Percentiles rank a stretch among this genome's conserved stretches.
These are phyloP conservation scores for Cottus gobio DNA, from an alignment of 2,113 vertebrate genomes.

Conservation along the genomic window DNA sequence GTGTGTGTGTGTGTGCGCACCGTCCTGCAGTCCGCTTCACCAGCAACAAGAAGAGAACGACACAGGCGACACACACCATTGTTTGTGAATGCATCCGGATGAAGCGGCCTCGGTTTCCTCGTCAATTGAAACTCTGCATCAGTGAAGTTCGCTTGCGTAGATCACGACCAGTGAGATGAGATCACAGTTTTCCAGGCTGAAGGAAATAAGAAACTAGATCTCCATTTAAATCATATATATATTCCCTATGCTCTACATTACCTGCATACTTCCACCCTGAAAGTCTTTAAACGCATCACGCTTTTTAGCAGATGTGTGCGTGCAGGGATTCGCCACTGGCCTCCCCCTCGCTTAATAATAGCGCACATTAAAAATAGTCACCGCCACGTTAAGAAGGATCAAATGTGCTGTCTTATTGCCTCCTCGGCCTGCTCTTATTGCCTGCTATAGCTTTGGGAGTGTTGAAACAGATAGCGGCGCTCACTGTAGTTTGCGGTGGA, in stretches of 20 bases:
- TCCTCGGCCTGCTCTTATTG: conserved; percentile 57
- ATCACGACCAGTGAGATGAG: not conserved
- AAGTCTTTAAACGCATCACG: not conserved
- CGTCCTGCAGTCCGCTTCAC: not conserved
- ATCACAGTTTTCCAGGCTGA: not conserved
- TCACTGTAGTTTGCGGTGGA: too few species aligned
- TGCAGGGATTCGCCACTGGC: conserved; percentile 33
- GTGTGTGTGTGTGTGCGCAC: too few species aligned
- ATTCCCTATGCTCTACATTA: not conserved
- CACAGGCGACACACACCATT: not conserved
- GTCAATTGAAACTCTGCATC: too few species aligned
- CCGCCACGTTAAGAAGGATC: conserved; percentile 31
- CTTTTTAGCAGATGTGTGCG: conserved; percentile 4
- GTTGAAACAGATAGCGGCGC: conserved; percentile 59
- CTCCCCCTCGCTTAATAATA: conserved; percentile 57
- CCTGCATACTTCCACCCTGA: not conserved
- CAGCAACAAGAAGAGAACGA: not conserved
- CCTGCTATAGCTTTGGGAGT: conserved; percentile 43
- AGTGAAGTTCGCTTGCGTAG: not conserved
- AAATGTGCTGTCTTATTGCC: conserved; percentile 63
- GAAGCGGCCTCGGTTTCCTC: too few species aligned
- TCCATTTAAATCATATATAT: not conserved
- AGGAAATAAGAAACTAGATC: not conserved
- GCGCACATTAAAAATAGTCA: conserved; percentile 50
- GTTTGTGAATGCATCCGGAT: too few species aligned